Conservation (phyloP, 1,140 invertebrate genomes). For the Chrysopa pallens region DNA sequence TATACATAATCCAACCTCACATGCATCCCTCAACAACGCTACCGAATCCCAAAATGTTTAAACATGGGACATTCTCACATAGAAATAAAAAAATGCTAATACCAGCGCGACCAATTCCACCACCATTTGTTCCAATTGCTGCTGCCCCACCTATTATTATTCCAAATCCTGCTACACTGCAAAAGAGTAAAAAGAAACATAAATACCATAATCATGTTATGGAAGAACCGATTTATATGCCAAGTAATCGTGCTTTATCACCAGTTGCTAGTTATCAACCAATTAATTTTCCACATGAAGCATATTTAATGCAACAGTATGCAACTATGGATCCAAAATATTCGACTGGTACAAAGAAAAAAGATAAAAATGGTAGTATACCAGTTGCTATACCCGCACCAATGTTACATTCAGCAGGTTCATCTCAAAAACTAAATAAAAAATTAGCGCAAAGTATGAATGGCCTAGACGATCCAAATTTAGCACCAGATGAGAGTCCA, state of each 20-base stretch:
- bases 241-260: constrained; percentile 32
- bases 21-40: constrained; percentile 6
- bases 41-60: constrained; percentile 11
- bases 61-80: constrained; percentile 15
- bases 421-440: constrained; percentile 23
- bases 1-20: constrained; percentile 18
- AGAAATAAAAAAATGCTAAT: constrained; percentile 20
- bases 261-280: constrained; percentile 41
- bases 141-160: constrained; percentile 12
- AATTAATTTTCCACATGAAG: constrained; percentile 38
- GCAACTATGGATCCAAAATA: constrained; percentile 26
- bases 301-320: constrained; percentile 37
- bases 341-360: constrained; percentile 18
- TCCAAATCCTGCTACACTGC: constrained; percentile 14
- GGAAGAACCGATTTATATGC: constrained; percentile 43
- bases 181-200: constrained; percentile 11
- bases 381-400: constrained; percentile 20
- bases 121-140: constrained; percentile 19
- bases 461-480: constrained; percentile 34
- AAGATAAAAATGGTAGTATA: constrained; percentile 20
- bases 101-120: constrained; percentile 20
- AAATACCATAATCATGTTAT: constrained; percentile 16
- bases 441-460: constrained; percentile 31
- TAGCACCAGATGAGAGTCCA: constrained; percentile 50
- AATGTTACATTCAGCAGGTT: constrained; percentile 19